These are phyloP conservation scores for Hydrolagus affinis DNA, from an alignment of 2,113 vertebrate genomes.

Conservation along the genomic window DNA sequence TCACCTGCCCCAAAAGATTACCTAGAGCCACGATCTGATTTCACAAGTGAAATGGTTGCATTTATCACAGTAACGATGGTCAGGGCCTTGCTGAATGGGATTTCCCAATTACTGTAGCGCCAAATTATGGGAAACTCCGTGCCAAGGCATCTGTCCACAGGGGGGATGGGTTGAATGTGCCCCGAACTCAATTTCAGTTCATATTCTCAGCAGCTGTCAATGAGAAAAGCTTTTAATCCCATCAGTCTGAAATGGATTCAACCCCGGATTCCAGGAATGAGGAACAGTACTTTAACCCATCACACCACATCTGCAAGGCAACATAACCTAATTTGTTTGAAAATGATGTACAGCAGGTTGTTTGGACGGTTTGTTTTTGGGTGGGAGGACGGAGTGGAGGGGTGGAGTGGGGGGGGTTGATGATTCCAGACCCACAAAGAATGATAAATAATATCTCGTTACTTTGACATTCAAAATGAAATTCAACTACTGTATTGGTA, in stretches of 20 bases:
- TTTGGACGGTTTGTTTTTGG: no score
- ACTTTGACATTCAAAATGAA: constrained; percentile 29
- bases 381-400: no score
- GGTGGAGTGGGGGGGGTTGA: no score
- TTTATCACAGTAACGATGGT: neutral
- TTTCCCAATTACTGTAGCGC: constrained; percentile 6
- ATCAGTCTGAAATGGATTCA: constrained; percentile 23
- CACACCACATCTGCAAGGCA: neutral
- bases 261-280: constrained; percentile 15
- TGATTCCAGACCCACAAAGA: neutral
- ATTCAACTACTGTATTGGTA: neutral
- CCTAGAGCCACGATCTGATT: neutral
- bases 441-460: neutral
- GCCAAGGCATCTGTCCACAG: neutral
- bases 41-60: neutral
- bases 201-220: constrained; percentile 27
- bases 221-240: constrained; percentile 31
- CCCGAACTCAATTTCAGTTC: constrained; percentile 8
- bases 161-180: constrained; percentile 9
- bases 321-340: constrained; percentile 22
- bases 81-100: constrained; percentile 6
- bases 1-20: neutral
- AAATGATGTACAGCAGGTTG: constrained; percentile 1
- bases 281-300: constrained; percentile 14
- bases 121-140: constrained; percentile 6